These are phyloP conservation scores for Leptura quadrifasciata DNA, from an alignment of 2,888 invertebrate species.

Conservation along the genomic window DNA sequence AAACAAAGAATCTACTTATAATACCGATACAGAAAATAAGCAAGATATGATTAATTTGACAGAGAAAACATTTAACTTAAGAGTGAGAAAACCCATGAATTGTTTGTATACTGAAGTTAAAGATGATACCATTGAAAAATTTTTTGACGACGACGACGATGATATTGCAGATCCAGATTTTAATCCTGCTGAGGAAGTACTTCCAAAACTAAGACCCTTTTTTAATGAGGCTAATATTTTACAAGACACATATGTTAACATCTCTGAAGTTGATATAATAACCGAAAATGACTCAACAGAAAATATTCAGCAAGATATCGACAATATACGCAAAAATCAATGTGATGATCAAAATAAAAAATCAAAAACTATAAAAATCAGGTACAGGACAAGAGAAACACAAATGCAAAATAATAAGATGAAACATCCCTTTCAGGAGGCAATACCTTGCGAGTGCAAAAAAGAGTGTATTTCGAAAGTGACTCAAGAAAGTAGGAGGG, in stretches of 20 bases:
- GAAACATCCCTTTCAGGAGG: background rate
- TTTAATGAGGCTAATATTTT: background rate
- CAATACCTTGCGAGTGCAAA: background rate
- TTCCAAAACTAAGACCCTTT: background rate
- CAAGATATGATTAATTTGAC: too few relatives aligned
- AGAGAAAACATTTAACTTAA: background rate
- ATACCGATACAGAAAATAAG: too few relatives aligned
- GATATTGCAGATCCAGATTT: constrained; percentile 1
- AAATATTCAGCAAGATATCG: background rate
- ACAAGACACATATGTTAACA: background rate
- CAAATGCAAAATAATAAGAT: background rate
- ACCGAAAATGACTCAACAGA: background rate
- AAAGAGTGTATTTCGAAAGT: background rate
- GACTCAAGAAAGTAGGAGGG: background rate
- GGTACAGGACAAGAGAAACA: background rate
- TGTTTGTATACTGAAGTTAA: background rate
- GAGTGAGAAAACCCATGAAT: background rate
- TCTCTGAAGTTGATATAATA: background rate
- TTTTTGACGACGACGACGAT: background rate
- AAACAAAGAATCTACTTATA: too few relatives aligned
- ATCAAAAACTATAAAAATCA: background rate
- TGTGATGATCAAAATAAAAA: background rate
- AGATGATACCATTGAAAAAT: background rate
- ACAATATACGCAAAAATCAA: background rate
- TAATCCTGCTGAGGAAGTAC: background rate